These are phyloP conservation scores for Drosophila lacertosa DNA, from an alignment of 1,140 invertebrate genomes.

Conservation along the genomic window DNA sequence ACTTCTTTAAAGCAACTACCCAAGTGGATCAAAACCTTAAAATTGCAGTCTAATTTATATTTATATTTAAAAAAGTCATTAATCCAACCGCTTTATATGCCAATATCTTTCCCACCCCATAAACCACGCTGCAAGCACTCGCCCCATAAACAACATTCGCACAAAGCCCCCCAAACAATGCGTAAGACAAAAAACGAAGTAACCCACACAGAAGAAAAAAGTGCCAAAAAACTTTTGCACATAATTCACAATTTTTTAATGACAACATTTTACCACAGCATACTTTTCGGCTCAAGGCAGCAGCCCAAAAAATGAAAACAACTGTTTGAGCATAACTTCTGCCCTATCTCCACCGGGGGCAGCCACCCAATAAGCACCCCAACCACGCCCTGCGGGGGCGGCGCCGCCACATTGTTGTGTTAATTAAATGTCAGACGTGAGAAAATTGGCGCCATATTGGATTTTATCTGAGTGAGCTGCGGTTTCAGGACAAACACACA, in stretches of 20 bases:
- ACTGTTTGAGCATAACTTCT: conserved; percentile 7
- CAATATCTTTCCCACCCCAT: conserved; percentile 5
- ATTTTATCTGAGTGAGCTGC: conserved; percentile 71
- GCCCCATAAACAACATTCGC: conserved; percentile 8
- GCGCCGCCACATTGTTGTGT: conserved; percentile 71
- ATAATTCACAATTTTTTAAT: conserved; percentile 68
- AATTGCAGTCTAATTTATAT: too few relatives aligned
- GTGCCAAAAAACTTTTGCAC: conserved; percentile 24
- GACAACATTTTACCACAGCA: conserved; percentile 68
- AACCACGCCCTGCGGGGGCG: background rate
- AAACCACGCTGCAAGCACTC: conserved; percentile 9
- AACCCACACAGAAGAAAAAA: conserved; percentile 26
- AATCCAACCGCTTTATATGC: background rate
- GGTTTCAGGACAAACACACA: conserved; percentile 14
- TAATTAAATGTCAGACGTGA: conserved; percentile 83
- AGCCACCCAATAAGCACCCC: background rate
- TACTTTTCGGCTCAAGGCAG: conserved; percentile 40
- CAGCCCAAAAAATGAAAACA: background rate
- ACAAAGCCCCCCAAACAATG: conserved; percentile 10
- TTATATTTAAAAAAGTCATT: background rate
- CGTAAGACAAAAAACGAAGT: conserved; percentile 20
- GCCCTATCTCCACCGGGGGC: background rate
- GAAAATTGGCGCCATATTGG: conserved; percentile 83
- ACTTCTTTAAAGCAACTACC: too few relatives aligned
- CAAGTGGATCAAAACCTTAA: too few relatives aligned